phyloP scores from a whole-genome alignment of 2,888 invertebrate genomes.

The Leucozona laternaria region DNA sequence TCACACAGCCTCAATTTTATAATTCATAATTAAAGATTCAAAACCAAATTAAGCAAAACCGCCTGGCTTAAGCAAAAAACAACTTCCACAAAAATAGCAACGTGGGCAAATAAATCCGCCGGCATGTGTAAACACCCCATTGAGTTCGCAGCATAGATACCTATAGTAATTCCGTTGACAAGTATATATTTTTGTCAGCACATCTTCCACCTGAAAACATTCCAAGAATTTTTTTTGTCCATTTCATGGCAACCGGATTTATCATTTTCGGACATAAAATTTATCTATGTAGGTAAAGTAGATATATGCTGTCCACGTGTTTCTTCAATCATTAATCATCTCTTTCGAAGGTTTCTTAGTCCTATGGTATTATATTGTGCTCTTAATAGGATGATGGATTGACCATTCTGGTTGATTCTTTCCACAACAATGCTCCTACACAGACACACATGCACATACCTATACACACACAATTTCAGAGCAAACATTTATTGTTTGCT shows the following conservation, averaged over 20 bases:
- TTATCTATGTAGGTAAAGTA: not conserved
- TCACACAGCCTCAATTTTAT: too few species aligned
- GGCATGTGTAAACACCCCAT: not conserved
- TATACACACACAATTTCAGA: not conserved
- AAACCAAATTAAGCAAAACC: not conserved
- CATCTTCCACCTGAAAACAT: not conserved
- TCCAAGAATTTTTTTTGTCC: not conserved
- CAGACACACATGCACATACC: not conserved
- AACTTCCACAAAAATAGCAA: not conserved
- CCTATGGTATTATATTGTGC: constrained; percentile 20
- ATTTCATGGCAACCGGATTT: constrained; percentile 15
- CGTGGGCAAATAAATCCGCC: not conserved
- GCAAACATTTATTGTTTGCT: constrained; percentile 14
- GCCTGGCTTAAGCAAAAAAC: not conserved
- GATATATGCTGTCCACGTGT: not conserved
- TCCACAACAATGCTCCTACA: constrained; percentile 15
- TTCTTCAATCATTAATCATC: constrained; percentile 22
- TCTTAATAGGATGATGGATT: constrained; percentile 58
- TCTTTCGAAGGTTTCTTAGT: constrained; percentile 13
- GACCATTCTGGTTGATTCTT: constrained; percentile 11
- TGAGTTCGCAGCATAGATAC: not conserved
- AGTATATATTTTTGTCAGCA: not conserved
- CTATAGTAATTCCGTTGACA: not conserved
- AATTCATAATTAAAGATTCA: too few species aligned
- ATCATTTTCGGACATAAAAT: constrained; percentile 7